Evolutionary conservation across 1,140 invertebrate genomes (phyloP).

Genomic region (Lasioglossum albipes): DNA sequence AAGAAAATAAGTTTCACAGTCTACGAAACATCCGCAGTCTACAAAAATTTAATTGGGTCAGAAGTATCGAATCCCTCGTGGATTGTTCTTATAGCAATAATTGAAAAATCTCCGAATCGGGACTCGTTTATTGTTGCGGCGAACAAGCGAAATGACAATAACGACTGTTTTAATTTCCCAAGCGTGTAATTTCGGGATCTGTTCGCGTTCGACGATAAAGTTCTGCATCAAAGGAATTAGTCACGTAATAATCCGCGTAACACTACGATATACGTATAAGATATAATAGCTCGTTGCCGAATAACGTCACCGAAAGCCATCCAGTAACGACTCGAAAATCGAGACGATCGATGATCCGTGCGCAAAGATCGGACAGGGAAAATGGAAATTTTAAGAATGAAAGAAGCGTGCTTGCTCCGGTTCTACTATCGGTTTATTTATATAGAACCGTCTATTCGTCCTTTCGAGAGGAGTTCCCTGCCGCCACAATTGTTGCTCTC

Average conservation of each 20-base stretch:
- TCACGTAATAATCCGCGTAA: conserved; percentile 20
- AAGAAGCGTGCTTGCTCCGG: conserved; percentile 21
- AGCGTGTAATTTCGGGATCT: not conserved
- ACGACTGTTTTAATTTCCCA: not conserved
- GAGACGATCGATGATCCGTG: conserved; percentile 15
- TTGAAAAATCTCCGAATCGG: no score
- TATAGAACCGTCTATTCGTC: conserved; percentile 43
- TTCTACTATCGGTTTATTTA: conserved; percentile 38
- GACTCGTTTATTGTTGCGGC: not conserved
- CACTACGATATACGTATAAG: conserved; percentile 20
- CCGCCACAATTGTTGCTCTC: conserved; percentile 55
- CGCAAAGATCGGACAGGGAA: not conserved
- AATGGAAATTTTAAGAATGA: not conserved
- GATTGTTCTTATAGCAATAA: no score
- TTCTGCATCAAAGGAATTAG: conserved; percentile 7
- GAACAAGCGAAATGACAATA: not conserved
- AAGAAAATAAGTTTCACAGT: no score
- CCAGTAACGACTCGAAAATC: conserved; percentile 27
- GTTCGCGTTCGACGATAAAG: conserved; percentile 3
- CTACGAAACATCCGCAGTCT: no score
- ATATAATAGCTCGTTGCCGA: conserved; percentile 23
- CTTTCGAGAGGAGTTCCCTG: conserved; percentile 65
- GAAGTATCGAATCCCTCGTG: no score
- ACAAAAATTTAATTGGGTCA: no score
- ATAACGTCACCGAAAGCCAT: conserved; percentile 34